phyloP scores from a whole-genome alignment of 2,888 invertebrate species.

The Limnephilus auricula region DNA sequence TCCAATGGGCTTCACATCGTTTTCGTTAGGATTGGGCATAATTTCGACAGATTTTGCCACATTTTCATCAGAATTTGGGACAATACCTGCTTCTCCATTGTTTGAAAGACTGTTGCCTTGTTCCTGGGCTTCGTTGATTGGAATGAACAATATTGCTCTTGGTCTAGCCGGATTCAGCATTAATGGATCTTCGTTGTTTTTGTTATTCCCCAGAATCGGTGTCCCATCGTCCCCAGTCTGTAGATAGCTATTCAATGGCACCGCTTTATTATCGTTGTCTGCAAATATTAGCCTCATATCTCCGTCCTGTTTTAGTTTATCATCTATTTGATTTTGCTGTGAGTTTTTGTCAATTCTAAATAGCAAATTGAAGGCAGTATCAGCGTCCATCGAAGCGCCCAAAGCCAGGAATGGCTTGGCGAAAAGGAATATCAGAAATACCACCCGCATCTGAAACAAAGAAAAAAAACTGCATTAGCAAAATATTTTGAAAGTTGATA shows the following conservation, averaged over 20 bases:
- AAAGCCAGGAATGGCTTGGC: background rate
- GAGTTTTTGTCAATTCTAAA: background rate
- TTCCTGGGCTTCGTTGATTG: background rate
- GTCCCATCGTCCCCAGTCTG: background rate
- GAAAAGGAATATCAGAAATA: background rate
- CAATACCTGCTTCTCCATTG: background rate
- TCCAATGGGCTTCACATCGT: background rate
- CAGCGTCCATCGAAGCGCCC: background rate
- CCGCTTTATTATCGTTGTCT: background rate
- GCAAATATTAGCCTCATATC: background rate
- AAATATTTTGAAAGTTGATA: background rate
- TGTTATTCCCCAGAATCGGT: background rate
- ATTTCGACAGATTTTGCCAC: background rate
- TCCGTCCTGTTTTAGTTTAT: background rate
- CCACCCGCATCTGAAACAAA: slow-evolving; percentile 10
- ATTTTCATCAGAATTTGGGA: background rate
- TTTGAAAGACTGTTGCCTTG: background rate
- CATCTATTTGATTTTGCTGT: background rate
- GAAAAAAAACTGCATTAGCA: background rate
- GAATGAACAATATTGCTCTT: background rate
- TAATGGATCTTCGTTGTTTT: background rate
- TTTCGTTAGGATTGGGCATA: background rate
- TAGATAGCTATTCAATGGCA: background rate
- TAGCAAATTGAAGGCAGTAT: background rate
- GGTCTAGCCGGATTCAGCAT: background rate